Base-by-base conservation (phyloP, 2,888 invertebrate genomes). In the Thymelicus lineola region DNA sequence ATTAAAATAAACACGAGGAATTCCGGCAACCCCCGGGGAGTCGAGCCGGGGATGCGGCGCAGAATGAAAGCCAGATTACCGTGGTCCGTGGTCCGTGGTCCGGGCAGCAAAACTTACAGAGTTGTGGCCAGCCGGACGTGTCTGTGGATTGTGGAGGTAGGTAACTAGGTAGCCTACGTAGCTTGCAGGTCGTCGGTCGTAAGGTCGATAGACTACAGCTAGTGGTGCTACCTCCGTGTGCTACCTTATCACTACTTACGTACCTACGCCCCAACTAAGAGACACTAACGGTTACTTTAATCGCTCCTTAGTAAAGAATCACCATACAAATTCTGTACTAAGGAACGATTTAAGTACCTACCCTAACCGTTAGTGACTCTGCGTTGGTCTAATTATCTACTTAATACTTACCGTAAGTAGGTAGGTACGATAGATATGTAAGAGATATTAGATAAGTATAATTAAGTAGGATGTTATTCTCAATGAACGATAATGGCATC, bases 1-100 rank as follows among this genome's bases (percentile, higher is more conserved):
- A 66, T 59, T 59, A 59, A 66, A 66, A 66, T 59, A 66, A 66
- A 66, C 14, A 50, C 66, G 48, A 66, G 59, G 59, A 59, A 66
- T 46, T 45, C 38, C 66, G 20, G 20, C 59, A 17, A 46, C 59
- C 59, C 66, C 38, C 20, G 14, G 66, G 66, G 59, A 66, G n/a
- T n/a, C n/a, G n/a, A n/a, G n/a, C n/a, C n/a, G 48, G 66, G 59
- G 50, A 59, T 50, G 66, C 66, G 50, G 38, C 59, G 59, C 59
- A 66, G 38, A 66, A 66, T 66, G 59, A 66, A 66, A 58, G 59
- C 12, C 66, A 59, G 59, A 48, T 66, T 59, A 66, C 59, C 59
- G 58, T 66, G 59, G 28, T 3, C 28, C 3, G 28, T 28, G 3
- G 28, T 28, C 28, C 28, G 28, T 28, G 28, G 28, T 28, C 28